Conservation (phyloP, 35 echinoderm and acorn worm species). For the Heliocidaris tuberculata region DNA sequence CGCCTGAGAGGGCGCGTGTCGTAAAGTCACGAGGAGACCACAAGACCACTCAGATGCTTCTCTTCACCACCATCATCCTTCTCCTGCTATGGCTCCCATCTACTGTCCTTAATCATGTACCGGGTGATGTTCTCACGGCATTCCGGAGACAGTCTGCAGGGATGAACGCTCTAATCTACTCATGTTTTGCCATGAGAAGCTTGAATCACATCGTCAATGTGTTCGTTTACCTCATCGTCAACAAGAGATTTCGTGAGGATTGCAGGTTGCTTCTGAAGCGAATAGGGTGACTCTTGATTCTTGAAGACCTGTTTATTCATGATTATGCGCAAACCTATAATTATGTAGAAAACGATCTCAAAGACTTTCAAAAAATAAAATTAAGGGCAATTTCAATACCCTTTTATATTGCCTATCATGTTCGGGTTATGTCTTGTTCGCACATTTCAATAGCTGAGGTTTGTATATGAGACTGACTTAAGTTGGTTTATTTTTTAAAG, state of each 20-base stretch:
- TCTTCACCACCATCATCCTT: conserved; percentile 30
- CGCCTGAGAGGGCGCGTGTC: neutral
- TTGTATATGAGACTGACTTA: too few species aligned
- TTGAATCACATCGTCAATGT: conserved; percentile 21
- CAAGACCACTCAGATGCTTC: conserved; percentile 22
- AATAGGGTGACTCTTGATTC: neutral
- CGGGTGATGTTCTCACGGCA: neutral
- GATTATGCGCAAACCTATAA: too few species aligned
- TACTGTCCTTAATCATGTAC: neutral
- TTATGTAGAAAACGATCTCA: too few species aligned
- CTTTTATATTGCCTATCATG: too few species aligned
- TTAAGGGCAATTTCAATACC: too few species aligned
- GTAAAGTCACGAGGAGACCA: neutral
- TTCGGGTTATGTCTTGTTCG: too few species aligned
- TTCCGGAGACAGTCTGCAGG: conserved; percentile 11
- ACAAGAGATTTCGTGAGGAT: conserved; percentile 9
- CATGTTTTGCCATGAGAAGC: neutral
- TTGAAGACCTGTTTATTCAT: neutral
- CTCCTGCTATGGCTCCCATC: neutral
- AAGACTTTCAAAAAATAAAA: too few species aligned
- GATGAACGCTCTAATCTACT: neutral
- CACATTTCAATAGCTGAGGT: too few species aligned
- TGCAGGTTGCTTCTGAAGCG: neutral
- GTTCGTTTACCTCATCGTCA: neutral
- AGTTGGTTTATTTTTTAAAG: too few species aligned